A percentile compares a stretch with the other conserved stretches of the same genome.
Conservation (phyloP, 2,113 vertebrate species). For the Jacana jacana region DNA sequence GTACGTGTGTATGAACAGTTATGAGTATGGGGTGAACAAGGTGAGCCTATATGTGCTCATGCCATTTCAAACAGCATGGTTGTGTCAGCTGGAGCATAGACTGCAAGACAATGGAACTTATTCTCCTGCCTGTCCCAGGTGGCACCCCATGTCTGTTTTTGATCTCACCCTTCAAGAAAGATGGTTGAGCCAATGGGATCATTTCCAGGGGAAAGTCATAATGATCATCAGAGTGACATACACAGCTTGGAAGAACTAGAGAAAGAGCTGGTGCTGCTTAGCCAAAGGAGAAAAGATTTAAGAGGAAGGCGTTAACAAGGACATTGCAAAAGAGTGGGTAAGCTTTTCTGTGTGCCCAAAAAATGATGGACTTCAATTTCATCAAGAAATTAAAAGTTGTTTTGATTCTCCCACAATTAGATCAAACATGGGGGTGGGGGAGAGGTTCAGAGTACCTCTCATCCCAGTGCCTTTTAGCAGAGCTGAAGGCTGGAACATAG, state of each 20-base stretch:
- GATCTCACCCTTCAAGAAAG: not conserved
- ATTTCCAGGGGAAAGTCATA: not conserved
- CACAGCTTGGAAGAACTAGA: not conserved
- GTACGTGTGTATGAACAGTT: not conserved
- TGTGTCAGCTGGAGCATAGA: not conserved
- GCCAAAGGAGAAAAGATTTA: not conserved
- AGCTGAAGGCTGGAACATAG: not conserved
- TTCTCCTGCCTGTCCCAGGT: not conserved
- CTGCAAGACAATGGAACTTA: not conserved
- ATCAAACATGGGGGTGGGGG: accelerated
- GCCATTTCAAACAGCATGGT: not conserved
- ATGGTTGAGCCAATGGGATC: not conserved
- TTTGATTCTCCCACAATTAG: not conserved
- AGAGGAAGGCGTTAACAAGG: not conserved
- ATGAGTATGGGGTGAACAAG: not conserved
- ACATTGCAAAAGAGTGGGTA: not conserved
- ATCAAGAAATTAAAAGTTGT: accelerated
- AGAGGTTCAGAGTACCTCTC: not conserved
- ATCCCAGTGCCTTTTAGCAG: not conserved
- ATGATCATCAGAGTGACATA: accelerated
- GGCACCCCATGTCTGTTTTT: not conserved
- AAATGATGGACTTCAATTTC: not conserved
- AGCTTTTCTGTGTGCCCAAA: not conserved
- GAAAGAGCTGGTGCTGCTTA: not conserved
- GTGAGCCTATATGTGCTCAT: accelerated